Conservation (phyloP, 2,888 invertebrate species). For the Mythimna ferrago region DNA sequence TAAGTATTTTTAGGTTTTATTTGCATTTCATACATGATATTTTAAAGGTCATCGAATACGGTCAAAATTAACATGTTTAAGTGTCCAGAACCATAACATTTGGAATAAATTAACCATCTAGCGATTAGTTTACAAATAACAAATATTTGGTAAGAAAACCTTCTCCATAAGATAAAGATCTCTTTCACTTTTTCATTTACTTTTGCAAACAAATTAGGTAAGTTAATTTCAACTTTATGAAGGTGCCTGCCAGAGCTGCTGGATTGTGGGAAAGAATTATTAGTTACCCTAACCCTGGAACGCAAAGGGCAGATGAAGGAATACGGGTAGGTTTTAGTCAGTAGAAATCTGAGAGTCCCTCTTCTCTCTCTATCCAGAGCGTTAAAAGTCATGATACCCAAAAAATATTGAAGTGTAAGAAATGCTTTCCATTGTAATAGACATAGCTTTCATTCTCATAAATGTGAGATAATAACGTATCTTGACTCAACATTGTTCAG, state of each 20-base stretch:
- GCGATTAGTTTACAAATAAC: neutral
- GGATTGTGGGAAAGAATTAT: no score
- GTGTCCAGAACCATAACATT: conserved; percentile 22
- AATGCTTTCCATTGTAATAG: conserved; percentile 45
- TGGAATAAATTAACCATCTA: conserved; percentile 18
- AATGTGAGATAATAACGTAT: conserved; percentile 51
- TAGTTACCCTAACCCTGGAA: no score
- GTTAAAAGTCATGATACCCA: no score
- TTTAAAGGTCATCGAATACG: conserved; percentile 41
- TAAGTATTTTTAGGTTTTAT: conserved; percentile 41
- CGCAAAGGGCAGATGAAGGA: no score
- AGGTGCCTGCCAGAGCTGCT: no score
- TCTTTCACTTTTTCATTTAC: neutral
- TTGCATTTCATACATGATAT: conserved; percentile 45
- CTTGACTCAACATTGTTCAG: conserved; percentile 46
- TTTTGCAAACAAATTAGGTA: neutral
- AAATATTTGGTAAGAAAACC: conserved; percentile 3
- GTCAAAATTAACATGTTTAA: conserved; percentile 47
- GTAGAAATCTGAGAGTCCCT: no score
- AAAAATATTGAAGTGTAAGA: conserved; percentile 10
- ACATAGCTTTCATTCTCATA: conserved; percentile 19
- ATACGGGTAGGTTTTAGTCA: no score
- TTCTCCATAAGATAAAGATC: neutral
- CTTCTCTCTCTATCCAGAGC: no score
- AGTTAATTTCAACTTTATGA: neutral